A percentile compares a stretch with the other conserved stretches of the same genome.
Evolutionary conservation across 2,797 vertebrate species (phyloP).

Genomic region (Furcifer pardalis): DNA sequence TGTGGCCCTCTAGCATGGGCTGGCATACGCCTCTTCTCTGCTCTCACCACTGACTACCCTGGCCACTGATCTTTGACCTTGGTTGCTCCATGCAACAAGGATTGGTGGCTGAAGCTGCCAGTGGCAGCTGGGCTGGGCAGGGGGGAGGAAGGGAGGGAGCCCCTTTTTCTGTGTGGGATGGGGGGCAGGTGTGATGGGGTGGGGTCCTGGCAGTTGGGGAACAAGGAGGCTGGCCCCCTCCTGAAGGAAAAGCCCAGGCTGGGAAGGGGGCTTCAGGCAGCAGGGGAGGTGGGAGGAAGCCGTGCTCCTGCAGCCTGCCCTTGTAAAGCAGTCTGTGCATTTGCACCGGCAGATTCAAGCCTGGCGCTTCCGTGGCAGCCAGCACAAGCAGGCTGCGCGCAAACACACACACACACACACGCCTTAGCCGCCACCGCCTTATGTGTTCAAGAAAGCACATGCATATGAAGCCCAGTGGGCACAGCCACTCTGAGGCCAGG

Average conservation of each 20-base stretch:
- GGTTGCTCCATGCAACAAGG: not conserved
- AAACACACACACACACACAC: not conserved
- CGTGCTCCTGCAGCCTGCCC: not conserved
- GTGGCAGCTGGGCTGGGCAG: not conserved
- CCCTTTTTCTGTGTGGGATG: too few species aligned
- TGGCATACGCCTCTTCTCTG: too few species aligned
- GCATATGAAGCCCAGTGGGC: not conserved
- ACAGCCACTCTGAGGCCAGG: not conserved
- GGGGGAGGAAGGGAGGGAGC: too few species aligned
- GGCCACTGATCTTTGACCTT: not conserved
- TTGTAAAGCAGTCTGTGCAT: not conserved
- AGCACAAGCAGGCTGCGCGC: not conserved
- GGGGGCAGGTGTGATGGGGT: too few species aligned
- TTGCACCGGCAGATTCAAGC: conserved; percentile 18
- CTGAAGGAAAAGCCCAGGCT: not conserved
- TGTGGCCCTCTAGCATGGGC: too few species aligned
- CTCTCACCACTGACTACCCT: too few species aligned
- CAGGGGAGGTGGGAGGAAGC: not conserved
- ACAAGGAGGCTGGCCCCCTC: not conserved
- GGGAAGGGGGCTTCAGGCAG: not conserved
- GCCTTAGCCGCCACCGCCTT: not conserved
- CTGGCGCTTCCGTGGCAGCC: not conserved
- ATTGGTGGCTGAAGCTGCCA: too few species aligned
- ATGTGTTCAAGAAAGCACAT: not conserved
- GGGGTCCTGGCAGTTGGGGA: too few species aligned